These are phyloP conservation scores for Nomada flava DNA, from an alignment of 2,888 invertebrate species.

Conservation along the genomic window DNA sequence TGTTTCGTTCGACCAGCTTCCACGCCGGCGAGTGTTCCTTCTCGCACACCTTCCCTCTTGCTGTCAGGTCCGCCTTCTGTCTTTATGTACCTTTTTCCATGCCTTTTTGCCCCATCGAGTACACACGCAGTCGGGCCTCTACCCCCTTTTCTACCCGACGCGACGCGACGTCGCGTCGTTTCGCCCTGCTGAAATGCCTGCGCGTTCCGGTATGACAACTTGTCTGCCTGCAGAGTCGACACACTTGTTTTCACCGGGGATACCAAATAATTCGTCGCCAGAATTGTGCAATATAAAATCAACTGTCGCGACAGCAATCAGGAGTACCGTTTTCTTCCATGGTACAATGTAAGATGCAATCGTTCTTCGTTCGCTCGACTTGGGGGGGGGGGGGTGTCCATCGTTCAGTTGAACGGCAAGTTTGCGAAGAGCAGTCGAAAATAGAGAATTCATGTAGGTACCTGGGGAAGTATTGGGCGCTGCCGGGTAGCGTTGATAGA, in stretches of 20 bases:
- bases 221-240: conserved; percentile 2
- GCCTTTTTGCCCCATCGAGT: conserved; percentile 44
- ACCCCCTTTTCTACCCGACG: not conserved
- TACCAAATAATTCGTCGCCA: conserved; percentile 4
- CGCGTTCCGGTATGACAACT: conserved; percentile 50
- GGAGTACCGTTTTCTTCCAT: no score
- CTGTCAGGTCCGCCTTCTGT: not conserved
- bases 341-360: not conserved
- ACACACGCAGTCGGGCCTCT: conserved; percentile 23
- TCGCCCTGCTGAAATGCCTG: conserved; percentile 58
- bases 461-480: not conserved
- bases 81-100: conserved; percentile 24
- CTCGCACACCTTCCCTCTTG: not conserved
- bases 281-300: no score
- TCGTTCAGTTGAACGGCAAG: not conserved
- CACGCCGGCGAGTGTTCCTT: conserved; percentile 9
- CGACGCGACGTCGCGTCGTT: conserved; percentile 8
- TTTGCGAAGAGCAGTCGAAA: not conserved
- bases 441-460: not conserved
- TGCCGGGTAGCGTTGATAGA: not conserved
- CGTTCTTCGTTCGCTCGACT: not conserved
- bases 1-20: conserved; percentile 29
- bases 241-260: not conserved
- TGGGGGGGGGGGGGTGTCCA: no score
- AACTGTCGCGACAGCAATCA: no score